Base-by-base conservation (phyloP, 2,797 vertebrate species). In the Fistularia tabacaria region DNA sequence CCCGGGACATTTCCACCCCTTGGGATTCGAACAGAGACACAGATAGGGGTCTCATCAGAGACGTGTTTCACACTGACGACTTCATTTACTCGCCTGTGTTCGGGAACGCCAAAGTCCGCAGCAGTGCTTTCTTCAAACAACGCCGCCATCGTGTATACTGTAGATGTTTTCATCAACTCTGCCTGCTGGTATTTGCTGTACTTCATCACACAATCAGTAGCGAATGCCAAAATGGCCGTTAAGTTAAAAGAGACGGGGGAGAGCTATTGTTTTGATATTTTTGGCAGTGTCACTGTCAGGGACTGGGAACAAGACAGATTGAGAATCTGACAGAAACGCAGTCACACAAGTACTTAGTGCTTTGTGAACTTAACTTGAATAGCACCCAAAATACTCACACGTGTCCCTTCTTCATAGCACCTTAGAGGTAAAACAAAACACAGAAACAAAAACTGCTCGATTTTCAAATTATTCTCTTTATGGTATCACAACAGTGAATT, bases 1-100 rank as follows among this genome's bases (percentile, higher is more conserved):
- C 58, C 81, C 90, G 0, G 89, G 88, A 73, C 93, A 91, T 70
- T 96, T 98, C 76, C 95, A 98, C 77, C 92, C 95, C 0, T 88
- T 87, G 89, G 93, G 91, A 47, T 37, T 91, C 0, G 82, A 88
- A 62, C 69, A 80, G 49, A 69, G 67, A 72, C 59, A 57, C 1
- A 54, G 46, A 66, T 46, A 65, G 62, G 46, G 46, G 14, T 48
- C 15, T 15, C 9, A 10, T 36, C 9, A 8, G 8, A 41, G 41
- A 9, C 47, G 48, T 46, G 49, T 62, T 57, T 71, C 57, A 70
- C 56, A 61, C 51, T 58, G 61, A 59, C 48, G 59, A 54, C 55
- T 60, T 63, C 49, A 38, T 66, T 71, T 41, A 61, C 9, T 42
- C 13, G 46, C 43, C 51, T 66, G 14, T 58, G 51, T 66, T 63